A percentile compares a stretch with the other conserved stretches of the same genome.
These are phyloP conservation scores for Oryzias curvinotus DNA, from an alignment of 2,113 vertebrate genomes.

Conservation along the genomic window DNA sequence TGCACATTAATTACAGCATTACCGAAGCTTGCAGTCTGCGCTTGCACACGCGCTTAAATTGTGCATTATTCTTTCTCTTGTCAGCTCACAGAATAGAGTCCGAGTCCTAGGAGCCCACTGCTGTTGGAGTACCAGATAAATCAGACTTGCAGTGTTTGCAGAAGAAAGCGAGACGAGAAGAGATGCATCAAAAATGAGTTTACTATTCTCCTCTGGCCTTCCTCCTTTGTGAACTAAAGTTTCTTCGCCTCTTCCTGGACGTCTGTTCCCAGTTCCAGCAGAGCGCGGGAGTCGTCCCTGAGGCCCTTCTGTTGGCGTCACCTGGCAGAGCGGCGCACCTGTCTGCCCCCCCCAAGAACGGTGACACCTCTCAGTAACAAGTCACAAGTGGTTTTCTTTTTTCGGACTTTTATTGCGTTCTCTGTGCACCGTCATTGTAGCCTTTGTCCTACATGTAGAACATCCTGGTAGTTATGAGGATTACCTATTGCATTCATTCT, in stretches of 20 bases:
- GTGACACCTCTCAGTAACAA: conserved; percentile 20
- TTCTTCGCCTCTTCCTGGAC: conserved; percentile 33
- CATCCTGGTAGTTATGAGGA: conserved; percentile 28
- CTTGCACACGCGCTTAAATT: conserved; percentile 3
- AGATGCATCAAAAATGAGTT: conserved; percentile 20
- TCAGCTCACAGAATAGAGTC: conserved; percentile 92
- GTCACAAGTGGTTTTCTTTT: conserved; percentile 12
- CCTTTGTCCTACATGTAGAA: conserved; percentile 23
- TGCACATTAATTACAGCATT: conserved; percentile 3
- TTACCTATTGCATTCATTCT: conserved; percentile 25
- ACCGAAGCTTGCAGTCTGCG: conserved; percentile 2
- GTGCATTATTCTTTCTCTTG: conserved; percentile 4
- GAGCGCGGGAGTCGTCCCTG: conserved; percentile 26
- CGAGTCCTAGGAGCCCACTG: conserved; percentile 78
- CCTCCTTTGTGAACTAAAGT: conserved; percentile 36
- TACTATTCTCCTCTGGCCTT: conserved; percentile 23
- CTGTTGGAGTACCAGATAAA: conserved; percentile 22
- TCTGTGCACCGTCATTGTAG: conserved; percentile 15
- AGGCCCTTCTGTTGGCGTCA: conserved; percentile 27
- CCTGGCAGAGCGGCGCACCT: conserved; percentile 28
- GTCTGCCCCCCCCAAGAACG: conserved; percentile 24
- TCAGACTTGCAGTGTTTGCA: conserved; percentile 30
- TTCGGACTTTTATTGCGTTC: conserved; percentile 15
- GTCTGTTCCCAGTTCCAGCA: conserved; percentile 19
- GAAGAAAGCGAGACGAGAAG: conserved; percentile 27